Evolutionary conservation across 2,113 vertebrate species (phyloP), one percentile per base, ranked within the genome.

Genomic region (Axis porcinus): DNA sequence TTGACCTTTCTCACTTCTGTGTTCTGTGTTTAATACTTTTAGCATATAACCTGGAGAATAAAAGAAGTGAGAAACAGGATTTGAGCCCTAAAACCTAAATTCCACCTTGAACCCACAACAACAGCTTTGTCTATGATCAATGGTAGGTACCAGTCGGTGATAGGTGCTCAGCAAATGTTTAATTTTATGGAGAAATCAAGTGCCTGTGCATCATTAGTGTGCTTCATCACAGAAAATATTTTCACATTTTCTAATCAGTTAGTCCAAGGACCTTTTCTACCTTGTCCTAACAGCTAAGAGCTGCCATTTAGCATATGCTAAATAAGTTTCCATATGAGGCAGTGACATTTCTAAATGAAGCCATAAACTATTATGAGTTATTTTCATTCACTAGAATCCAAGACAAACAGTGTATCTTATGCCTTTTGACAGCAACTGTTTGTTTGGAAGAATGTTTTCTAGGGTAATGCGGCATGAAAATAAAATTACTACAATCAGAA

Each of bases 391-490:
- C 62, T 91, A 47, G 47, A 84, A 85, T 87, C 64, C 94, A 95
- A 98, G 91, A 95, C 74, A 93, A 95, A 93, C 47, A 97, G 79
- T 45, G 40, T 27, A 64, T 89, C 91, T 90, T 94, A 70, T 82
- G 70, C 58, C 62, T 93, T 96, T 85, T 95, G 86, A 97, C 93
- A 95, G 79, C 28, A 86, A 92, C 81, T 86, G 5, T 96, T 97
- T 97, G 79, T 97, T 98, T 93, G 55, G 91, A 90, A 97, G 93
- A 93, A 86, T 1, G 4, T 94, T 96, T 97, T 95, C 79, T 89
- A 89, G 93, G 58, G 86, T 97, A 96, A 97, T 97, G 97, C 95
- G 64, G 86, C 95, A 92, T 97, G 97, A 94, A 97, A 94, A 89
- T 89, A 97, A 96, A 97, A 96, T 97, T 60, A 93, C 10, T 7